Evolutionary conservation across 1,140 invertebrate genomes (phyloP).

Genomic region (Aphis gossypii): DNA sequence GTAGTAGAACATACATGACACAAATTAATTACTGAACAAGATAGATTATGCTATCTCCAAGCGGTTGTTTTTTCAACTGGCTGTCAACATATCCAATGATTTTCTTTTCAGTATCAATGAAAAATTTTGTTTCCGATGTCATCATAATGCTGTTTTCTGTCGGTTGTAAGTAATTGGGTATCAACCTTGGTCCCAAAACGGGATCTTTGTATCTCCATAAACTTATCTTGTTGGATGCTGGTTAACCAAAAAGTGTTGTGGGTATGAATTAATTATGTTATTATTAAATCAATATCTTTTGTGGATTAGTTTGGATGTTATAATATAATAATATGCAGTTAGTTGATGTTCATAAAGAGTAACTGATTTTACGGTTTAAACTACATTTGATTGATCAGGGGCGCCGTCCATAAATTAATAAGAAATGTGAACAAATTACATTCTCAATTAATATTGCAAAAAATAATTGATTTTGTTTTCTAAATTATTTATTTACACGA

Average conservation of each 20-base stretch:
- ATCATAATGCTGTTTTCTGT: slow-evolving; percentile 38
- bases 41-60: slow-evolving; percentile 35
- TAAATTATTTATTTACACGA: no score
- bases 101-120: background rate
- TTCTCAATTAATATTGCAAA: no score
- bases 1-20: background rate
- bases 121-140: background rate
- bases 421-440: no score
- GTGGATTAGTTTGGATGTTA: no score
- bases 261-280: background rate
- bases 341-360: no score
- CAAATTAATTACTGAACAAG: background rate
- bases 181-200: slow-evolving; percentile 74
- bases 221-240: slow-evolving; percentile 72
- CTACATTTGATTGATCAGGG: no score
- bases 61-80: background rate
- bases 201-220: slow-evolving; percentile 84
- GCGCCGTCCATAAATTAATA: no score
- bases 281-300: background rate
- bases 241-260: background rate
- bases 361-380: no score
- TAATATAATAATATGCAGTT: background rate
- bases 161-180: slow-evolving; percentile 73
- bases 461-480: no score
- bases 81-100: background rate